These are phyloP conservation scores for Globia sparganii DNA, from an alignment of 2,888 invertebrate species.

Conservation along the genomic window DNA sequence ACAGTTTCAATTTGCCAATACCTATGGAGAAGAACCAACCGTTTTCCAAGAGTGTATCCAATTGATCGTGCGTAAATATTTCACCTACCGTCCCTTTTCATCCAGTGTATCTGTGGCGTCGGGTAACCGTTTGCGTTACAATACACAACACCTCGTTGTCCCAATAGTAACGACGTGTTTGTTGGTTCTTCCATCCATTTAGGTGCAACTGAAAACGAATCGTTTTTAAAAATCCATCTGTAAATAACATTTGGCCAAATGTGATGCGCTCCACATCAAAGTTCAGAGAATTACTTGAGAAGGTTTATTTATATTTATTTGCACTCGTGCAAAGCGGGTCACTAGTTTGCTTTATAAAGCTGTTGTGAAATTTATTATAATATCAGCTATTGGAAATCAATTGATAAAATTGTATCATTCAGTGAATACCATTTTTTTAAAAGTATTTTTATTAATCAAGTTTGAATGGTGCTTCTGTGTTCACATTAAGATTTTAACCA, in stretches of 20 bases:
- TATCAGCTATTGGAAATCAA: not conserved
- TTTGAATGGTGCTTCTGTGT: too few relatives aligned
- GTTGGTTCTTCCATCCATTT: constrained; percentile 94
- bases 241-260: not conserved
- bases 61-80: constrained; percentile 42
- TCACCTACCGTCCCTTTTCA: constrained; percentile 92
- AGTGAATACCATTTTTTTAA: not conserved
- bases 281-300: not conserved
- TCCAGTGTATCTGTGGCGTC: constrained; percentile 93
- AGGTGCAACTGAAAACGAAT: constrained; percentile 92
- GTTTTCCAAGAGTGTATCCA: constrained; percentile 14
- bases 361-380: not conserved
- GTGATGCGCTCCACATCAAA: too few relatives aligned
- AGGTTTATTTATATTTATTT: not conserved
- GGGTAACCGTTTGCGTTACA: constrained; percentile 96
- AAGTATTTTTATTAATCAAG: not conserved
- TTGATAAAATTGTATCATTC: not conserved
- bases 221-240: not conserved
- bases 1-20: not conserved
- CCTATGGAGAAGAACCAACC: not conserved
- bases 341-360: too few relatives aligned
- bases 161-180: constrained; percentile 93
- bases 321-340: not conserved
- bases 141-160: constrained; percentile 93
- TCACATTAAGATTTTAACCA: not conserved